Conservation (phyloP, 2,888 invertebrate species). For the Cataglyphis cursor region DNA sequence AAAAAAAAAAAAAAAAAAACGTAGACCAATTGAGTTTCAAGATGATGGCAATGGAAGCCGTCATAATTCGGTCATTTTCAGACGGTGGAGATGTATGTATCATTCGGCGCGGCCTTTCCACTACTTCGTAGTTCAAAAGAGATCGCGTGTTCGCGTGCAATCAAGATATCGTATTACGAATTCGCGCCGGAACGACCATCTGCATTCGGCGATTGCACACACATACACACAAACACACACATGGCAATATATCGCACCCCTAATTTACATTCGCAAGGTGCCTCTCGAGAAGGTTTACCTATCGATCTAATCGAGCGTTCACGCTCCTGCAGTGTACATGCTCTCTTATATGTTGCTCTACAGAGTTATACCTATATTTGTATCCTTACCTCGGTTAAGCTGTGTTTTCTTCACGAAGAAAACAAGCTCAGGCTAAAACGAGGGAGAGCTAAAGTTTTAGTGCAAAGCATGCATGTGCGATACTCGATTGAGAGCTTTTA, state of each 20-base stretch:
- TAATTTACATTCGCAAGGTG: constrained; percentile 62
- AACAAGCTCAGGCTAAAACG: background rate
- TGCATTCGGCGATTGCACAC: constrained; percentile 79
- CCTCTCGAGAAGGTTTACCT: constrained; percentile 48
- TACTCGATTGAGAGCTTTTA: background rate
- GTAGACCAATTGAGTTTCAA: background rate
- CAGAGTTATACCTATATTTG: constrained; percentile 11
- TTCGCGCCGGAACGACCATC: constrained; percentile 80
- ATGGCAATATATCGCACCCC: constrained; percentile 66
- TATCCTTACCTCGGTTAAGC: constrained; percentile 1
- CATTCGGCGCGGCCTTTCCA: constrained; percentile 25
- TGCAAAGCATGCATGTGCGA: background rate
- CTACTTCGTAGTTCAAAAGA: constrained; percentile 26
- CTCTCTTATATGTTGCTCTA: background rate
- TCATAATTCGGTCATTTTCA: constrained; percentile 9
- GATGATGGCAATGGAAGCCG: background rate
- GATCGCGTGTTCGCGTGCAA: constrained; percentile 79
- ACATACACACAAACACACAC: background rate
- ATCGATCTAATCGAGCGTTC: constrained; percentile 65
- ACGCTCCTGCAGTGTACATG: constrained; percentile 10
- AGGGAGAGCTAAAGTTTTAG: constrained; percentile 1
- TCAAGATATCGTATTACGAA: constrained; percentile 80
- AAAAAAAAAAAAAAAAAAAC: background rate
- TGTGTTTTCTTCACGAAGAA: constrained; percentile 28
- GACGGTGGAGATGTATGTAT: constrained; percentile 11